Conservation (phyloP, 2,888 invertebrate genomes). For the Ethmia dodecea region DNA sequence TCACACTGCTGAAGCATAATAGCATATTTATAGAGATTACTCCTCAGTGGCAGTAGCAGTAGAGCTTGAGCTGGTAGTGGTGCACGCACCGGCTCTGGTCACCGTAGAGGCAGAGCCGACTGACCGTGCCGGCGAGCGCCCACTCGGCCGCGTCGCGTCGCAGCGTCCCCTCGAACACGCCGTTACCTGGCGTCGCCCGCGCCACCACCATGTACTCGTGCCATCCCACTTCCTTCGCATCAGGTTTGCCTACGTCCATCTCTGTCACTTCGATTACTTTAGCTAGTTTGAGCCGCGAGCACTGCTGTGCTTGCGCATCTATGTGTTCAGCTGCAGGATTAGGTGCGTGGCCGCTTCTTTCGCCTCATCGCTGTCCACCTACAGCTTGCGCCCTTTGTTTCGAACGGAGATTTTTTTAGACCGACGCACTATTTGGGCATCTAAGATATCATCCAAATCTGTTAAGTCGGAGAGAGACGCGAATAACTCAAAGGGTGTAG, state of each 20-base stretch:
- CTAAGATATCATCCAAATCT: slow-evolving; percentile 61
- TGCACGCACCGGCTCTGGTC: slow-evolving; percentile 87
- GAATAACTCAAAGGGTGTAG: slow-evolving; percentile 89
- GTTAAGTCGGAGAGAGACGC: slow-evolving; percentile 86
- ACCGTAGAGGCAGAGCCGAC: slow-evolving; percentile 88
- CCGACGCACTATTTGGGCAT: slow-evolving; percentile 51
- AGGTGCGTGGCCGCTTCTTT: slow-evolving; percentile 78
- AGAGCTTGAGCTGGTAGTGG: slow-evolving; percentile 85
- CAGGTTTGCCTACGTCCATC: slow-evolving; percentile 62
- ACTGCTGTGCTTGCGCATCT: slow-evolving; percentile 79
- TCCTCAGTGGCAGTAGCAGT: slow-evolving; percentile 81
- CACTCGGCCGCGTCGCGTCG: slow-evolving; percentile 44
- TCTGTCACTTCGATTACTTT: slow-evolving; percentile 82
- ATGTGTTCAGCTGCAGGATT: slow-evolving; percentile 80
- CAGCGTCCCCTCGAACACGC: slow-evolving; percentile 88
- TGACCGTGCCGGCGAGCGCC: slow-evolving; percentile 83
- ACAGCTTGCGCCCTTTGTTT: slow-evolving; percentile 78
- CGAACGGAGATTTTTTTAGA: slow-evolving; percentile 44
- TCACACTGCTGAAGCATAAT: too few species aligned
- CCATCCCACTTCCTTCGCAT: slow-evolving; percentile 56
- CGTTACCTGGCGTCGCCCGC: slow-evolving; percentile 81
- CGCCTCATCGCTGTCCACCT: slow-evolving; percentile 71
- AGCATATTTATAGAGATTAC: too few species aligned
- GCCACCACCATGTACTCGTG: slow-evolving; percentile 81
- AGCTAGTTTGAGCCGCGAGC: slow-evolving; percentile 79